Evolutionary conservation across 2,888 invertebrate genomes (phyloP), one percentile per base, ranked within the genome.

Genomic region (Sarcophaga carnaria): DNA sequence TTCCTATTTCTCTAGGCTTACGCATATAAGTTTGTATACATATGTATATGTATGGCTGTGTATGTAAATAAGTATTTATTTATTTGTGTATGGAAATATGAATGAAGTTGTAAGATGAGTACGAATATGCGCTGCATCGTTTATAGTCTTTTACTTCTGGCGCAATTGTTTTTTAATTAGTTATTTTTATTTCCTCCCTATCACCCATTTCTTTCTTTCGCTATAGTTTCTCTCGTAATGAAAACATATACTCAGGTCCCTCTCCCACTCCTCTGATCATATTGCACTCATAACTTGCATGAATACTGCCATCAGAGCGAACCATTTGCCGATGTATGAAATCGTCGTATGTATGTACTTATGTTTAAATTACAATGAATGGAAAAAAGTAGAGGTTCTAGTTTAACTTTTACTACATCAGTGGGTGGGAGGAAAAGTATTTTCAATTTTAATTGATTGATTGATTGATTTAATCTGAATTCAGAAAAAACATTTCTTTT

Each of bases 201-300:
- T 37, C 5, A 54, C 4, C 3, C 59, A 45, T 49, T 71, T 80
- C 25, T 75, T 78, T n/a, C 75, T 70, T 27, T 80, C 77, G 80
- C 76, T 75, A 60, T 71, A 77, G 69, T 75, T 80, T 81, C 3
- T 81, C 78, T 77, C 80, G 47, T 64, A 78, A 77, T 81, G 63
- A 81, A 85, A 85, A 81, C 22, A 70, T 25, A 81, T 0, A 12
- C 37, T 37, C 37, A 2, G 14, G 1, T 3, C 20, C 0, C 0
- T 49, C 3, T 74, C 20, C 47, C 17, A 25, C n/a, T 11, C 47
- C 14, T 14, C 22, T 17, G 12, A 6, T 0, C 17, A 47, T 1
- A 54, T 67, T 10, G 14, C 25, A n/a, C 60, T 64, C n/a, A 75
- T 70, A 70, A 81, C 78, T 78, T 85, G 70, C 77, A 77, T 78